Evolutionary conservation across 2,113 vertebrate genomes (phyloP).

Genomic region (Atherinomorus stipes): DNA sequence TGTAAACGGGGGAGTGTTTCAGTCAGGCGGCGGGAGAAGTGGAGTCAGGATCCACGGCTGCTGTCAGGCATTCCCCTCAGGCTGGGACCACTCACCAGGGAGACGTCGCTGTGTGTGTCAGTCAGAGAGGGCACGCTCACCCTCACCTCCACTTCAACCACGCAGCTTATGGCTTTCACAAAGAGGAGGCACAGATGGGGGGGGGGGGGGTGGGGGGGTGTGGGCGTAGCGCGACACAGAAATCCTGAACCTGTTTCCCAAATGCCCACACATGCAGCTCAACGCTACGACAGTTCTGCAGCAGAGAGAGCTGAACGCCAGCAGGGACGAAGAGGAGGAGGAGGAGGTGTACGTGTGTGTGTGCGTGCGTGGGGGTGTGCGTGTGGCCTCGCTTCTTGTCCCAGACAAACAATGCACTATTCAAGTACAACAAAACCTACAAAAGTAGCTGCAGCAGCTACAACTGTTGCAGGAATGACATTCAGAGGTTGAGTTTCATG

Average conservation of each 20-base stretch:
- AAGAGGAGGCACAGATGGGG: constrained; percentile 49
- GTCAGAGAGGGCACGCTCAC: constrained; percentile 50
- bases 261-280: constrained; percentile 1
- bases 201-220: constrained; percentile 3
- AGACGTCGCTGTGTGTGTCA: constrained; percentile 55
- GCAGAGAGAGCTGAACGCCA: constrained; percentile 48
- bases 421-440: constrained; percentile 66
- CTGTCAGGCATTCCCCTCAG: constrained; percentile 82
- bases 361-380: too few relatives aligned
- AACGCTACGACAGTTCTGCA: constrained; percentile 17
- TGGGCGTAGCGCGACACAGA: constrained; percentile 18
- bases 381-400: constrained; percentile 53
- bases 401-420: constrained; percentile 72
- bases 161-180: constrained; percentile 54
- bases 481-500: constrained; percentile 52
- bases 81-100: constrained; percentile 75
- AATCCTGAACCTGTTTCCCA: constrained; percentile 26
- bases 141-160: constrained; percentile 55
- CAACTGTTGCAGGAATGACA: constrained; percentile 56
- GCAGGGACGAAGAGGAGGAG: constrained; percentile 16
- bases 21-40: constrained; percentile 57
- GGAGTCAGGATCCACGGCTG: constrained; percentile 64
- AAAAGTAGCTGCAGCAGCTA: constrained; percentile 43
- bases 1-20: too few relatives aligned
- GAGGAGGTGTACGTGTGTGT: constrained; percentile 23